phyloP scores from a whole-genome alignment of 2,888 invertebrate genomes.

The Rosalia funebris region DNA sequence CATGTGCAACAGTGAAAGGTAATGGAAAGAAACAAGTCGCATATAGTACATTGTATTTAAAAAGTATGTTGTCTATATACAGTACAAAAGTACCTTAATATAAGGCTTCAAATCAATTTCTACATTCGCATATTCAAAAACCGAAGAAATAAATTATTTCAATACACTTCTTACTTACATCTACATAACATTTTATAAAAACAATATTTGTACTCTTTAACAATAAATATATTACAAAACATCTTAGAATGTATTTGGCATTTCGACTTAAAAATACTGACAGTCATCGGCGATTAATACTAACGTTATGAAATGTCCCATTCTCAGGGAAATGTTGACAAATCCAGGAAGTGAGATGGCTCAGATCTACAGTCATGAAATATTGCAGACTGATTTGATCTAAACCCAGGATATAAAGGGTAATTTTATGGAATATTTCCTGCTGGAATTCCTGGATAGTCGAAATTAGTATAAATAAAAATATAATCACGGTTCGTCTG shows the following conservation, averaged over 20 bases:
- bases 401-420: no score
- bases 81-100: constrained; percentile 26
- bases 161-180: neutral
- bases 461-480: no score
- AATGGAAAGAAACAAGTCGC: no score
- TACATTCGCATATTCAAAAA: neutral
- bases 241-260: constrained; percentile 29
- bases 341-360: no score
- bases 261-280: constrained; percentile 23
- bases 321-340: no score
- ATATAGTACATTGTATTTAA: constrained; percentile 9
- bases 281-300: constrained; percentile 17
- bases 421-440: no score
- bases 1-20: no score
- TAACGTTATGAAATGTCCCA: no score
- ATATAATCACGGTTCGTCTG: no score
- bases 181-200: constrained; percentile 11
- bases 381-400: no score
- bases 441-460: no score
- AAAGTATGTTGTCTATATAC: constrained; percentile 12
- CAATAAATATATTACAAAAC: constrained; percentile 30
- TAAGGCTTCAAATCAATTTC: constrained; percentile 21
- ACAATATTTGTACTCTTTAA: constrained; percentile 21
- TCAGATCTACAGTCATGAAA: no score
- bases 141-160: neutral